Base-by-base conservation (phyloP, 2,888 invertebrate species). In the Caenorhabditis sp. region DNA sequence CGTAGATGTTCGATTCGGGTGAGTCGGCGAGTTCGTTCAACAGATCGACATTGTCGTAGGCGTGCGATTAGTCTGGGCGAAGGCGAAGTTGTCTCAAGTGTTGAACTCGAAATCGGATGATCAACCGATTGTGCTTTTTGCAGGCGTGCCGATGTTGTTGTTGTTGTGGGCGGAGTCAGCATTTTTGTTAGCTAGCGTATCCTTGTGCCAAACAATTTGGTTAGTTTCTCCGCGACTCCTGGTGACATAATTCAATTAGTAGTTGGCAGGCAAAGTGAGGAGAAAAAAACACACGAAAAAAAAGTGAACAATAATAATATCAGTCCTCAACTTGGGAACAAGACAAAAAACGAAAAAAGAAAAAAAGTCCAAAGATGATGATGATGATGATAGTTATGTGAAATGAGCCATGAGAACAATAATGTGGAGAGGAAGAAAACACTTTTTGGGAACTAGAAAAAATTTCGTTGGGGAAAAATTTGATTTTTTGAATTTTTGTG, bases 81-180 rank as follows among this genome's bases (percentile, higher is more conserved):
- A 54, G 5, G 67, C 64, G 23, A 61, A 54, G 58, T 58, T 36
- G 31, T 63, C 54, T 12, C 26, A 43, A 27, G 12, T 12, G 5
- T 36, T 19, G 69, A 63, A 49, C 62, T 59, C 27, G 69, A 62
- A 14, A 60, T 60, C 49, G 68, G 61, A 12, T 62, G 67, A 19
- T 73, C 73, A 61, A 65, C 66, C 36, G 73, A 73, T 60, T 72
- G 67, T 51, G 72, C 67, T 54, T 72, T 72, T 57, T 72, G 63
- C 1, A 71, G 61, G 27, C 4, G 19, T 23, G 4, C 1, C 4
- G 3, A 21, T 51, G 51, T 5, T 51, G n/a, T 51, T 51, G n/a
- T 10, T n/a, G 51, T 3, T 21, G 23, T 3, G 21, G 51, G 19
- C 23, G 43, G 43, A 43, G 43, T 43, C 14, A 43, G 43, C 43